Conservation (phyloP, 2,797 vertebrate genomes). For the Coregonus sp. region DNA sequence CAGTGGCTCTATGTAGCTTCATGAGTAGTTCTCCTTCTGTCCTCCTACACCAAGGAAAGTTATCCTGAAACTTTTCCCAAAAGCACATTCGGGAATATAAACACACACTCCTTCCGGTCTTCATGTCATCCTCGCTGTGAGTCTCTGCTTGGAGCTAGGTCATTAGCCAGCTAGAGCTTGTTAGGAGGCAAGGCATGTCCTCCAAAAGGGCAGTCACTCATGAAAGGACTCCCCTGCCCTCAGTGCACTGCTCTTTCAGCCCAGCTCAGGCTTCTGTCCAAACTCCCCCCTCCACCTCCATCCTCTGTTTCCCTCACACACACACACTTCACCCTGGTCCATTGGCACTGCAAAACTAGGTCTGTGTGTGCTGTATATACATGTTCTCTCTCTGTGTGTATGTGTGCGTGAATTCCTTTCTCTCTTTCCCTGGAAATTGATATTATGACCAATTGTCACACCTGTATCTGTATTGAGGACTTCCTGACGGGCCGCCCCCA, state of each 20-base stretch:
- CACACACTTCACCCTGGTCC: background rate
- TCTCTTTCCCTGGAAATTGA: background rate
- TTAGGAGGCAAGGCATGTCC: constrained; percentile 62
- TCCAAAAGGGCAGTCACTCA: constrained; percentile 55
- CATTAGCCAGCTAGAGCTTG: constrained; percentile 36
- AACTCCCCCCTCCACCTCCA: constrained; percentile 40
- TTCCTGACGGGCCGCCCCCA: no score
- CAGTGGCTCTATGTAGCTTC: background rate
- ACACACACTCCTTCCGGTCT: background rate
- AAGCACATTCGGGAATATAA: background rate
- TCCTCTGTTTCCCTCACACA: constrained; percentile 8
- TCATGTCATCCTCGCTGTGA: constrained; percentile 32
- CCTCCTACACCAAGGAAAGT: background rate
- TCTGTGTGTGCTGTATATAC: background rate
- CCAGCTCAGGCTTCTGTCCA: constrained; percentile 46
- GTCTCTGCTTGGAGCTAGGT: constrained; percentile 28
- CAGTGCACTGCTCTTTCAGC: constrained; percentile 45
- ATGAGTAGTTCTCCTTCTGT: background rate
- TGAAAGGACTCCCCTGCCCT: constrained; percentile 48
- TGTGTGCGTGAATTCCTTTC: background rate
- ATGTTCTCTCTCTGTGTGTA: background rate
- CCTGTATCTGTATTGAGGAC: background rate
- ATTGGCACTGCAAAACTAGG: background rate
- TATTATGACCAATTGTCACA: background rate
- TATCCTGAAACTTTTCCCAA: background rate